Conservation (phyloP, 2,888 invertebrate genomes). For the Rhopalosiphum nymphaeae region DNA sequence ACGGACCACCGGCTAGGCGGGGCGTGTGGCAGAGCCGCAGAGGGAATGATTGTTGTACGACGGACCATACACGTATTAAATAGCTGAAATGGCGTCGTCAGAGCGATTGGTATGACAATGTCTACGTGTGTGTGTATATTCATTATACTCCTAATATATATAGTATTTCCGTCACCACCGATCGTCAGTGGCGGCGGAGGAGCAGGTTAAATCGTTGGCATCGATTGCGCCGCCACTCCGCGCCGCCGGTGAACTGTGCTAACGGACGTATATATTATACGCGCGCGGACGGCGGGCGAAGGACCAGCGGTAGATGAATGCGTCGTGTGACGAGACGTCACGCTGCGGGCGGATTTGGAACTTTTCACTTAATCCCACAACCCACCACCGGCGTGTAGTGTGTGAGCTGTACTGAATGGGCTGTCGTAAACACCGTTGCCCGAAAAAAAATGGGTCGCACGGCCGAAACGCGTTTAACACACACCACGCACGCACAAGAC, state of each 20-base stretch:
- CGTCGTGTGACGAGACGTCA: conserved; percentile 38
- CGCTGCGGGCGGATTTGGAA: conserved; percentile 38
- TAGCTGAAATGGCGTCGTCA: background rate
- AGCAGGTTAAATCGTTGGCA: conserved; percentile 39
- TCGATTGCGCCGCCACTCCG: conserved; percentile 14
- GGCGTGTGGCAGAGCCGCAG: background rate
- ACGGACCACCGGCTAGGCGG: background rate
- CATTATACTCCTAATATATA: background rate
- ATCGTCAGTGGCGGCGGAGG: background rate
- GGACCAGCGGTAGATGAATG: background rate
- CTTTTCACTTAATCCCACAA: conserved; percentile 46
- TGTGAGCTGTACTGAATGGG: background rate
- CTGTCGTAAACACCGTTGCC: conserved; percentile 20
- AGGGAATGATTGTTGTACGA: background rate
- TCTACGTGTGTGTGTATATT: background rate
- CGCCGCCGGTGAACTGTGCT: background rate
- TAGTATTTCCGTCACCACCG: background rate
- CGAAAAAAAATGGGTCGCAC: conserved; percentile 24
- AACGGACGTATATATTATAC: background rate
- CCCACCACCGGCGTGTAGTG: background rate
- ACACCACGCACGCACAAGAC: background rate
- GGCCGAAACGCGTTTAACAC: background rate
- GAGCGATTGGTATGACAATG: background rate
- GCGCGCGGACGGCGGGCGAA: background rate
- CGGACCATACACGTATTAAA: background rate